Evolutionary conservation across 2,113 vertebrate species (phyloP), one percentile per base, ranked within the genome.

Genomic region (Zonotrichia leucophrys): DNA sequence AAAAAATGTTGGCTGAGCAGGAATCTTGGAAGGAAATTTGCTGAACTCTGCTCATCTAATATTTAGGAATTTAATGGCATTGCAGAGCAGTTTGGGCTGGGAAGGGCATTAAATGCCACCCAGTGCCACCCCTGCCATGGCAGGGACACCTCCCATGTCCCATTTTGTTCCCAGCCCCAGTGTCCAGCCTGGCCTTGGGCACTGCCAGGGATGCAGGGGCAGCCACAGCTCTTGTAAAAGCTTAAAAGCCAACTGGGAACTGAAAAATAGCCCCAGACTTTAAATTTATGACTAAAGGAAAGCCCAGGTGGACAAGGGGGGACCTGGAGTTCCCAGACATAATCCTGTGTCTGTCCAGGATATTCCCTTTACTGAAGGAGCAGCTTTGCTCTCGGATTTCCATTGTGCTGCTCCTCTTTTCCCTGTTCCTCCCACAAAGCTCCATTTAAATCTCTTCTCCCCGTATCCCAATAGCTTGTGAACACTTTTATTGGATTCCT

Each of bases 151-250:
- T 87, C 5, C 20, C 49, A 13, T 28, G 15, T 3, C 18, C 63
- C 73, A 69, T 28, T 15, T 24, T 50, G 49, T 9, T 50, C 49
- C 73, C 13, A 69, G 16, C 7, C 47, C 41, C 37, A 30, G 0
- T 1, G 28, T 25, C 52, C 73, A 46, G 0, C 64, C 66, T 17
- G 75, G 28, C 64, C 52, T 20, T 0, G 59, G 69, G 0, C 60
- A 15, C 46, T 67, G 4, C 77, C 44, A 46, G 60, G 59, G 69
- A 33, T n/a, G 16, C 37, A 42, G 67, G 56, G 50, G 13, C 58
- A 87, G 41, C 35, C 67, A 0, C 76, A 44, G 68, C 44, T 28
- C 7, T 20, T 28, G 15, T 49, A 21, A 73, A 56, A 72, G 30
- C 70, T 76, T 12, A 24, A 80, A 59, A 81, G 2, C 37, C 50